Percentiles rank a stretch among this genome's conserved stretches.
phyloP scores from a whole-genome alignment of 2,113 vertebrate species.

The Loxodonta africana region DNA sequence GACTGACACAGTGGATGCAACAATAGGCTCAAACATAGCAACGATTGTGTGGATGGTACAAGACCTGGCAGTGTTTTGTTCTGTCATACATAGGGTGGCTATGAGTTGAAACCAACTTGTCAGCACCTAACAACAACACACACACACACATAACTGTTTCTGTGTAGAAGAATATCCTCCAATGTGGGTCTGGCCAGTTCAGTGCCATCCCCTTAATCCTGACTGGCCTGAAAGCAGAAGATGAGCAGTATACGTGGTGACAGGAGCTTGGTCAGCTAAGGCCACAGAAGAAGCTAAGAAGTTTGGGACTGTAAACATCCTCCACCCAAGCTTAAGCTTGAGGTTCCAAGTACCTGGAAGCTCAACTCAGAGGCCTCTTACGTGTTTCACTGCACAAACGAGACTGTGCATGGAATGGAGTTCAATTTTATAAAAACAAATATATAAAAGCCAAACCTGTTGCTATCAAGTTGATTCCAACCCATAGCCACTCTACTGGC shows the following conservation, averaged over 20 bases:
- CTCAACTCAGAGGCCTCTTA: slow-evolving; percentile 95
- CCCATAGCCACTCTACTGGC: no score
- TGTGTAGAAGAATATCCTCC: not conserved
- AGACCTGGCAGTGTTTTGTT: no score
- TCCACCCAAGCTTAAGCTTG: slow-evolving; percentile 91
- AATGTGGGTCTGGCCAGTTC: slow-evolving; percentile 95
- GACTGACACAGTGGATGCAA: no score
- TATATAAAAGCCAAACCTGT: no score
- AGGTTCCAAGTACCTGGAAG: slow-evolving; percentile 93
- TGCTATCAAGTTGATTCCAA: no score
- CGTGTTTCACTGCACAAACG: slow-evolving; percentile 97
- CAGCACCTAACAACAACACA: no score
- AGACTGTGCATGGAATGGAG: slow-evolving; percentile 89
- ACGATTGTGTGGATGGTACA: no score
- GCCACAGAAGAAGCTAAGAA: slow-evolving; percentile 98
- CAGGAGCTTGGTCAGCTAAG: slow-evolving; percentile 95
- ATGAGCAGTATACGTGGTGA: slow-evolving; percentile 96
- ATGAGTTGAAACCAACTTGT: no score
- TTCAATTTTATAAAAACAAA: no score
- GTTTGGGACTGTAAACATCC: slow-evolving; percentile 95
- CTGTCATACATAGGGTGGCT: no score
- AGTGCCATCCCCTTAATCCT: slow-evolving; percentile 96
- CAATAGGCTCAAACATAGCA: no score
- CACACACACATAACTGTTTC: not conserved
- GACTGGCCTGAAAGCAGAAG: slow-evolving; percentile 93